Evolutionary conservation across 2,113 vertebrate genomes (phyloP).

Genomic region (Planiliza haematocheilus): DNA sequence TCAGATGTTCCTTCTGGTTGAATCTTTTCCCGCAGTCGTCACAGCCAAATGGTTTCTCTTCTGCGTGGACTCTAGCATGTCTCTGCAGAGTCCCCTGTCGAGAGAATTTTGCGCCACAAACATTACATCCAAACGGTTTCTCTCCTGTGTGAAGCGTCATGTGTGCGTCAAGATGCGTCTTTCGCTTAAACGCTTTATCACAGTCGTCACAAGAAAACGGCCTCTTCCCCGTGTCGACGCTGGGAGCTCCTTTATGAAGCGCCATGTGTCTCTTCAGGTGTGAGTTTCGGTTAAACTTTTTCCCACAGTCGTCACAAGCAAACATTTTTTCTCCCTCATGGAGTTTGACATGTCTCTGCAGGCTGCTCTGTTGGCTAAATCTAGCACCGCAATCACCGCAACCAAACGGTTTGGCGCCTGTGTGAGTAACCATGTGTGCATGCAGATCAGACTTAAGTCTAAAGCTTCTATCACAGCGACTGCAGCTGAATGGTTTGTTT

Average conservation of each 20-base stretch:
- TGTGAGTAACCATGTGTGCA: too few species aligned
- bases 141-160: background rate
- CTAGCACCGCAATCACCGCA: too few species aligned
- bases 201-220: conserved; percentile 8
- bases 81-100: background rate
- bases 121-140: background rate
- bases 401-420: too few species aligned
- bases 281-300: background rate
- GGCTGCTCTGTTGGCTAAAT: too few species aligned
- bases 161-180: background rate
- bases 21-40: conserved; percentile 15
- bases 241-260: too few species aligned
- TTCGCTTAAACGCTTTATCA: background rate
- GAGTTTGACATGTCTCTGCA: too few species aligned
- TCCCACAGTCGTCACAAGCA: background rate
- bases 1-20: background rate
- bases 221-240: background rate
- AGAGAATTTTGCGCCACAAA: background rate
- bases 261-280: background rate
- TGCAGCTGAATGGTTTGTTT: background rate
- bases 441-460: too few species aligned
- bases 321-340: background rate
- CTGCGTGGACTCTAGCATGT: background rate
- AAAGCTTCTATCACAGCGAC: too few species aligned
- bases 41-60: background rate